Base-by-base conservation (phyloP, 2,797 vertebrate species). In the Periparus ater region DNA sequence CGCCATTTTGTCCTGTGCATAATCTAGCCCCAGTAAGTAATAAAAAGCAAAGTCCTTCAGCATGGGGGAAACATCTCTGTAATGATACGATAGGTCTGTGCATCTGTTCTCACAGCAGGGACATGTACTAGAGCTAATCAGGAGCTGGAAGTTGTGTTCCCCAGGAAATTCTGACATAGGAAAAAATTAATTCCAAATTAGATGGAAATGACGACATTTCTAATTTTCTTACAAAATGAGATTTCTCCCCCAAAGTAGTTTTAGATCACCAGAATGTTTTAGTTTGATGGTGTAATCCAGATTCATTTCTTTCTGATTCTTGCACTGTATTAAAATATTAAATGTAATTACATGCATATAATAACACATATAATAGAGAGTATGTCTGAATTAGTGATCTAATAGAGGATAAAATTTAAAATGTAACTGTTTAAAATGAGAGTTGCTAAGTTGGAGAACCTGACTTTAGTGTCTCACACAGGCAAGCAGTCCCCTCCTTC, bases 1-100 rank as follows among this genome's bases (percentile, higher is more conserved):
- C 11, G 50, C 95, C 85, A 95, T 94, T 96, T 96, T 96, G 96
- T 96, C 93, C 91, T 95, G 50, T 86, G 93, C 93, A 96, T 96
- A 96, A 96, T 96, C 95, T 94, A 96, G 58, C 96, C 93, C 93
- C 93, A 81, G 95, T 91, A 95, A 95, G 93, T 91, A 96, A 93
- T 81, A 95, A 96, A 96, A 96, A 96, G 82, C 95, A 93, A 95
- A 96, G 96, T 96, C 94, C 95, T 95, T 96, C 96, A 96, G 94
- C 95, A 96, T 90, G 82, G 93, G 95, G 94, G 95, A 96, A 96
- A 95, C 94, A 96, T 96, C 91, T 96, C 93, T 74, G 91, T 96
- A 95, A 95, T 92, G 93, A 94, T 93, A 93, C 2, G 42, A 88
- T 93, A 89, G 94, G 92, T 91, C 94, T 96, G 93, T 96, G 96